Conservation (phyloP, 2,797 vertebrate genomes). For the Schizopygopsis pylzovi region DNA sequence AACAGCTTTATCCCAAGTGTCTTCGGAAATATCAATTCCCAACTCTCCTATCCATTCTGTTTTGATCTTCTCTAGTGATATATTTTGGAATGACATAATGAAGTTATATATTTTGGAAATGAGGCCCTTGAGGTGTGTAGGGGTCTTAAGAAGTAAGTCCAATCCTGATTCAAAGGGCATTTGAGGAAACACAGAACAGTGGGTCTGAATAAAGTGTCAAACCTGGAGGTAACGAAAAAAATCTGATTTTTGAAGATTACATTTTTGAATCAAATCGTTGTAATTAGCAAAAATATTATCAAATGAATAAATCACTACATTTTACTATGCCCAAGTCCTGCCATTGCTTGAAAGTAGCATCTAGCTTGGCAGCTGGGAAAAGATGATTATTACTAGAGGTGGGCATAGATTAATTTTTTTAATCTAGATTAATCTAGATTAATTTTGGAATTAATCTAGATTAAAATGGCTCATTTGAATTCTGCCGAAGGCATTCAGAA, state of each 20-base stretch:
- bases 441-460: too few relatives aligned
- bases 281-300: not conserved
- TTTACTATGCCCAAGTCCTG: not conserved
- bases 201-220: not conserved
- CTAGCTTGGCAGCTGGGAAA: slow-evolving; percentile 4
- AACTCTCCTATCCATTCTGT: too few relatives aligned
- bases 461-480: too few relatives aligned
- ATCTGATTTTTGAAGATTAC: not conserved
- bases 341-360: not conserved
- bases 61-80: too few relatives aligned
- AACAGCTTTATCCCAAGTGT: not conserved
- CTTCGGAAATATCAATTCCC: too few relatives aligned
- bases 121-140: not conserved
- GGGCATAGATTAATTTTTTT: too few relatives aligned
- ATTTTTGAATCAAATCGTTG: not conserved
- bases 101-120: not conserved
- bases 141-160: not conserved
- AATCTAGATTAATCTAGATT: too few relatives aligned
- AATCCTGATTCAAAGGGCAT: not conserved
- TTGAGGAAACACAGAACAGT: slow-evolving; percentile 1
- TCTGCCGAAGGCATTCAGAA: too few relatives aligned
- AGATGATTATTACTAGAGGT: slow-evolving; percentile 1
- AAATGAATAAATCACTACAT: slow-evolving; percentile 2
- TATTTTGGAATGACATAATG: too few relatives aligned
- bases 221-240: not conserved